Evolutionary conservation across 2,888 invertebrate species (phyloP).

Genomic region (Nephrotoma flavescens): DNA sequence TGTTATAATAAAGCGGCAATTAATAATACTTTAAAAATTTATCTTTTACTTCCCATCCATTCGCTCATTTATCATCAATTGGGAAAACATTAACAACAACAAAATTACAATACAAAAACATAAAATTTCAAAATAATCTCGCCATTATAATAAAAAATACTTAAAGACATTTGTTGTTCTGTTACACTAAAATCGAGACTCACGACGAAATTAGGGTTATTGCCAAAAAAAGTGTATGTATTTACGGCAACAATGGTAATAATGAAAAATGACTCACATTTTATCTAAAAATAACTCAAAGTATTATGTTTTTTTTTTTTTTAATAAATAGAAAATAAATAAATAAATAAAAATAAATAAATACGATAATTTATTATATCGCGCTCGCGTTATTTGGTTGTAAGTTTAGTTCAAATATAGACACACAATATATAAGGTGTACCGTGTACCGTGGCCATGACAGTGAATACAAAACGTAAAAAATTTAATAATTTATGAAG

Average conservation of each 20-base stretch:
- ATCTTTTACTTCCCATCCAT: not conserved
- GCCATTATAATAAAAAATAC: not conserved
- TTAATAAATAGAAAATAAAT: not conserved
- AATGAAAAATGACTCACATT: not conserved
- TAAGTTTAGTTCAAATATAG: not conserved
- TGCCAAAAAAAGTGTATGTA: not conserved
- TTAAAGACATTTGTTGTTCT: not conserved
- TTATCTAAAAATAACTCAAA: not conserved
- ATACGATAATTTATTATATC: not conserved
- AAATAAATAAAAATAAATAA: not conserved
- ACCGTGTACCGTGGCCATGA: not conserved
- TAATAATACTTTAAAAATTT: not conserved
- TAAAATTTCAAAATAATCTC: not conserved
- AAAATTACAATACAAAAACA: not conserved
- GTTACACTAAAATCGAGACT: not conserved
- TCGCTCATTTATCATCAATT: not conserved
- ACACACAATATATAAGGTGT: not conserved
- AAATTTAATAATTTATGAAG: not conserved
- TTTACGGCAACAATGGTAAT: not conserved
- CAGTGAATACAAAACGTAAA: not conserved
- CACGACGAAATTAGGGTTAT: not conserved
- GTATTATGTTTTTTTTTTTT: not conserved
- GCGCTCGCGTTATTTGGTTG: not conserved
- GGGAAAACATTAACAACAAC: not conserved
- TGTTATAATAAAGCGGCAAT: not conserved